Percentiles rank a stretch among this genome's conserved stretches.
These are phyloP conservation scores for Tyto alba DNA, from an alignment of 2,113 vertebrate genomes.

Conservation along the genomic window DNA sequence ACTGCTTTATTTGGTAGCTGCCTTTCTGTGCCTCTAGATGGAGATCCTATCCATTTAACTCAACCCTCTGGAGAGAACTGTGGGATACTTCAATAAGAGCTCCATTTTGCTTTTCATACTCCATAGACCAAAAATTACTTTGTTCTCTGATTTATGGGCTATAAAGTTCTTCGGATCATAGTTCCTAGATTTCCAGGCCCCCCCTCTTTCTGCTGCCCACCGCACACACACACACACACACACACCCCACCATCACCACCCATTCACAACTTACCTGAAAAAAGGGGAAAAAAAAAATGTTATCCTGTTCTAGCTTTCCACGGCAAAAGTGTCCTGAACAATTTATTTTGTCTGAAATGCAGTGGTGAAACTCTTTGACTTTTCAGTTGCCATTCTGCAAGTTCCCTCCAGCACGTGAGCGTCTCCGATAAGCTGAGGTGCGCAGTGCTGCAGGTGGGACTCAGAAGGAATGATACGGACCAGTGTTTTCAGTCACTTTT, in stretches of 20 bases:
- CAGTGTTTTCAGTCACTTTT: not conserved
- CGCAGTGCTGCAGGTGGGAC: not conserved
- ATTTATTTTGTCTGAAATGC: not conserved
- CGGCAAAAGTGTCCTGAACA: not conserved
- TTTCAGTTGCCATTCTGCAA: not conserved
- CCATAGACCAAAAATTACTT: not conserved
- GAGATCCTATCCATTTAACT: conserved; percentile 42
- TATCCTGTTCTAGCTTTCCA: not conserved
- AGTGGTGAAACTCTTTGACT: not conserved
- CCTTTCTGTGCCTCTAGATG: conserved; percentile 49
- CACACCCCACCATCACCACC: no score
- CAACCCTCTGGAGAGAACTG: not conserved
- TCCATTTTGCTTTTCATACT: not conserved
- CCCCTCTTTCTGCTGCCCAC: no score
- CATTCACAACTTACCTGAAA: not conserved
- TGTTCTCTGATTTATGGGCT: not conserved
- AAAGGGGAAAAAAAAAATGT: accelerated
- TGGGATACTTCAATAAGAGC: not conserved
- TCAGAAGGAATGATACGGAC: not conserved
- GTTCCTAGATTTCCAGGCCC: not conserved
- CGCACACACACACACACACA: no score
- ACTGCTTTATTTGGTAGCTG: not conserved
- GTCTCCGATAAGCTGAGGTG: not conserved
- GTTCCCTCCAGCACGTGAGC: not conserved
- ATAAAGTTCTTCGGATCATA: not conserved